A percentile compares a stretch with the other conserved stretches of the same genome.
Conservation (phyloP, 2,113 vertebrate species). For the Gila orcuttii region DNA sequence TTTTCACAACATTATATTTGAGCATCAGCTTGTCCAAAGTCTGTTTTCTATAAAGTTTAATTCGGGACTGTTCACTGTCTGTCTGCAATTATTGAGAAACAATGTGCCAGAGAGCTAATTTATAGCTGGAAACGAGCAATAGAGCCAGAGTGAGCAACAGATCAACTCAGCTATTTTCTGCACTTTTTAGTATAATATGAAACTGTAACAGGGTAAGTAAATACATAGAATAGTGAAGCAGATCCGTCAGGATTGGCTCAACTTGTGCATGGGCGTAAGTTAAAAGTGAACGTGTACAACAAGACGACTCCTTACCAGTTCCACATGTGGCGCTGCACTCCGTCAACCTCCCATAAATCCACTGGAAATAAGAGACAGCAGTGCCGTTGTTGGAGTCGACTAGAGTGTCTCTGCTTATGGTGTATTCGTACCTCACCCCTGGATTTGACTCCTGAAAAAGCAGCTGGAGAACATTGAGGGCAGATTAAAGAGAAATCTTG, state of each 20-base stretch:
- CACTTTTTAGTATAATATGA: not conserved
- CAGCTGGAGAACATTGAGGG: slow-evolving; percentile 75
- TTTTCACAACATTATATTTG: not conserved
- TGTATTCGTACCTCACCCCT: slow-evolving; percentile 91
- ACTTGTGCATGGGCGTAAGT: not conserved
- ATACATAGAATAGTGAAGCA: not conserved
- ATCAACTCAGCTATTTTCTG: slow-evolving; percentile 5
- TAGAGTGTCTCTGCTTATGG: slow-evolving; percentile 75
- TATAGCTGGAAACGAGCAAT: not conserved
- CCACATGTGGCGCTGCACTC: slow-evolving; percentile 90
- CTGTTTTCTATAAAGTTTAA: slow-evolving; percentile 20
- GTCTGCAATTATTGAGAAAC: not conserved
- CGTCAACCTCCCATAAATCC: slow-evolving; percentile 88
- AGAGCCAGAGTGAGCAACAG: not conserved
- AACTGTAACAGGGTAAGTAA: not conserved
- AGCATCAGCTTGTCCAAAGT: slow-evolving; percentile 7
- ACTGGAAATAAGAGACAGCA: slow-evolving; percentile 77
- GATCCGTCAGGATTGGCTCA: not conserved
- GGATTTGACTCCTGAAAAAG: slow-evolving; percentile 95
- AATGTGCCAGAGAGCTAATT: slow-evolving; percentile 10
- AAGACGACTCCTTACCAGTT: slow-evolving; percentile 72
- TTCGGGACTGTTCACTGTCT: not conserved
- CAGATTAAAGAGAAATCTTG: not conserved
- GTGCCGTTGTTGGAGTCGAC: slow-evolving; percentile 58
- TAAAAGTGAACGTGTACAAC: not conserved